Percentiles rank a stretch among this genome's conserved stretches.
phyloP scores from a whole-genome alignment of 2,888 invertebrate species.

The Coleophora deauratella region DNA sequence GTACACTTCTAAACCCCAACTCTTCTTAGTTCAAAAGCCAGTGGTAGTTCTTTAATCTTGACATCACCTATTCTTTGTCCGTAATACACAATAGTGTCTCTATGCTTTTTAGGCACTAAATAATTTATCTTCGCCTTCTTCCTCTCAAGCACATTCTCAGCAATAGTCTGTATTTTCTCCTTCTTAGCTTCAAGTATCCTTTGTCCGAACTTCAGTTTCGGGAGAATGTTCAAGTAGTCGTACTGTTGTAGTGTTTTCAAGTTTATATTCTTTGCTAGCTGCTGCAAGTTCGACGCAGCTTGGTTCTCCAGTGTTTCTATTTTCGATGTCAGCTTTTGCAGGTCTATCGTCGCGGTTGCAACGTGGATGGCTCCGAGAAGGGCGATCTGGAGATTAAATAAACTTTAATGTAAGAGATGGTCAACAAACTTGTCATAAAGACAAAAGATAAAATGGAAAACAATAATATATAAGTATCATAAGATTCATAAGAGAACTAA shows the following conservation, averaged over 20 bases:
- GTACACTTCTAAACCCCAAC: background rate
- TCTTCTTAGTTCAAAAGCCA: background rate
- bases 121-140: too few species aligned
- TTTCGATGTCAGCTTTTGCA: slow-evolving; percentile 35
- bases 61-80: background rate
- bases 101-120: background rate
- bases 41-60: background rate
- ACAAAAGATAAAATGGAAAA: too few species aligned
- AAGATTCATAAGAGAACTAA: slow-evolving; percentile 1
- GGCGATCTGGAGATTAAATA: slow-evolving; percentile 38
- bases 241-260: slow-evolving; percentile 33
- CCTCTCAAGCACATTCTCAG: too few species aligned
- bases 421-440: too few species aligned
- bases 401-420: too few species aligned
- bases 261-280: slow-evolving; percentile 34
- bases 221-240: slow-evolving; percentile 34
- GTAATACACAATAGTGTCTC: slow-evolving; percentile 1
- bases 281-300: slow-evolving; percentile 23
- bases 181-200: background rate
- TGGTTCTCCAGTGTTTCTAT: slow-evolving; percentile 26
- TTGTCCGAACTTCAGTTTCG: slow-evolving; percentile 15
- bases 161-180: background rate
- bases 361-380: slow-evolving; percentile 33
- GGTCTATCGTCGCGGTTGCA: slow-evolving; percentile 37
- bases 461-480: too few species aligned